phyloP scores from a whole-genome alignment of 2,888 invertebrate genomes.

The Hyalella azteca region DNA sequence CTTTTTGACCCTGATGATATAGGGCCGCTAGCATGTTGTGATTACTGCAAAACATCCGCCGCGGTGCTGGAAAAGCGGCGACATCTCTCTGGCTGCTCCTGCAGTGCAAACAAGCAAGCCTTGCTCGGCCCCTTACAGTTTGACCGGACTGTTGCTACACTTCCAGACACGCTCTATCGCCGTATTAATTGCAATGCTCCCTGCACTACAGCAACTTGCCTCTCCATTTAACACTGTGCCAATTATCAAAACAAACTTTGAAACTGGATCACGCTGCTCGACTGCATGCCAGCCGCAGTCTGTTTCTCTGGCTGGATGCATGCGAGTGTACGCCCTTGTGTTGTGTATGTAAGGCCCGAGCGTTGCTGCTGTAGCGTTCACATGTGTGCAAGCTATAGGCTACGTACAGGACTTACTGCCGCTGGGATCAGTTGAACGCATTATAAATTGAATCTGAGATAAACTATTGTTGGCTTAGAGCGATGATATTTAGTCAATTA shows the following conservation, averaged over 20 bases:
- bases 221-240: constrained; percentile 37
- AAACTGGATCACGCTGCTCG: constrained; percentile 30
- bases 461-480: too few species aligned
- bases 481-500: too few species aligned
- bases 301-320: neutral
- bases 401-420: too few species aligned
- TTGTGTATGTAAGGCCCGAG: too few species aligned
- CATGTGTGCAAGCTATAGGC: too few species aligned
- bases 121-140: neutral
- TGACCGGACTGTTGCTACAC: neutral
- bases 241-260: constrained; percentile 37
- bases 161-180: constrained; percentile 9
- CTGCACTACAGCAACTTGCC: constrained; percentile 30
- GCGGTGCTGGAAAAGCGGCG: neutral
- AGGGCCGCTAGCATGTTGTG: neutral
- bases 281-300: neutral
- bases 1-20: neutral
- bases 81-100: neutral
- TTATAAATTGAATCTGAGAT: too few species aligned
- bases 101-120: constrained; percentile 1
- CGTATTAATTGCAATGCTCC: constrained; percentile 34
- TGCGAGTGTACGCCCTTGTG: too few species aligned
- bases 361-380: too few species aligned
- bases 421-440: too few species aligned
- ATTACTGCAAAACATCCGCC: neutral